A percentile compares a stretch with the other conserved stretches of the same genome.
Conservation (phyloP, 2,888 invertebrate genomes). For the Lasioglossum leucozonium region DNA sequence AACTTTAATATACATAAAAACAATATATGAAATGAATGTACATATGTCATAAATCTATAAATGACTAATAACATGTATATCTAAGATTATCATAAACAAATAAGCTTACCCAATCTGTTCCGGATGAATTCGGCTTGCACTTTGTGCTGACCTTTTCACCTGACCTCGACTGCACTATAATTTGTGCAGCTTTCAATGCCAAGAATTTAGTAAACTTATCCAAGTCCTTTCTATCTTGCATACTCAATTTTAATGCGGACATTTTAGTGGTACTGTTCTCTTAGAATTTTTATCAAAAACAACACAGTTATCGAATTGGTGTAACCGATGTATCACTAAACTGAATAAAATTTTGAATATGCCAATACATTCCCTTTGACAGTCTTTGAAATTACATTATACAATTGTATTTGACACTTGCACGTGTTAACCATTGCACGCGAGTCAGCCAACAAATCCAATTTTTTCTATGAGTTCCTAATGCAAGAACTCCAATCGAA, state of each 20-base stretch:
- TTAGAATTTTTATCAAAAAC: slow-evolving; percentile 12
- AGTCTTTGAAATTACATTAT: slow-evolving; percentile 45
- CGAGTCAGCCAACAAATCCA: slow-evolving; percentile 11
- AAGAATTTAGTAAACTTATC: slow-evolving; percentile 96
- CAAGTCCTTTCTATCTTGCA: slow-evolving; percentile 91
- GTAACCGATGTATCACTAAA: slow-evolving; percentile 39
- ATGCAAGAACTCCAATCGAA: slow-evolving; percentile 2
- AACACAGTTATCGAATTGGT: slow-evolving; percentile 24
- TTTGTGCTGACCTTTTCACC: slow-evolving; percentile 93
- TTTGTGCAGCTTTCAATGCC: slow-evolving; percentile 94
- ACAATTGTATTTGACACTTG: slow-evolving; percentile 29
- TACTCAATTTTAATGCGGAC: slow-evolving; percentile 84
- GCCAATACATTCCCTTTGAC: slow-evolving; percentile 36
- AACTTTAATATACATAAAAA: background rate
- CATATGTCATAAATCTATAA: background rate
- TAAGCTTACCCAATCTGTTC: slow-evolving; percentile 91
- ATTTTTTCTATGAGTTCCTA: slow-evolving; percentile 33
- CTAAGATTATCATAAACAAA: background rate
- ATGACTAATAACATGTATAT: slow-evolving; percentile 59
- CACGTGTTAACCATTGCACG: slow-evolving; percentile 38
- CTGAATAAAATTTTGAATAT: slow-evolving; percentile 40
- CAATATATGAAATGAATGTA: background rate
- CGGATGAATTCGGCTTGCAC: slow-evolving; percentile 91
- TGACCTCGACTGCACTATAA: slow-evolving; percentile 95
- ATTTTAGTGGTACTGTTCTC: slow-evolving; percentile 63